These are phyloP conservation scores for Pongo pygmaeus DNA, from an alignment of 2,113 vertebrate species.

Conservation along the genomic window DNA sequence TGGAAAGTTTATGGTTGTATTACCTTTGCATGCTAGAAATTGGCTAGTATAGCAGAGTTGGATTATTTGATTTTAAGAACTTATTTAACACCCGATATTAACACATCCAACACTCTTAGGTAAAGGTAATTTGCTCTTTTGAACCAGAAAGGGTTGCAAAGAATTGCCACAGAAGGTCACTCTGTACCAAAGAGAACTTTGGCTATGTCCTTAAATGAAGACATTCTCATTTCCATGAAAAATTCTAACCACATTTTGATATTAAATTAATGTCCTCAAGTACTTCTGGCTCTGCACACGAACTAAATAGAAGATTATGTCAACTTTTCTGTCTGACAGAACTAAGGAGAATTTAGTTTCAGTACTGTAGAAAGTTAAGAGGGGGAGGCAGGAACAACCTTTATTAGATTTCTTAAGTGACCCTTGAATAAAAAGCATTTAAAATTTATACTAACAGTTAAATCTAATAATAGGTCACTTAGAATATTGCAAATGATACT, in stretches of 20 bases:
- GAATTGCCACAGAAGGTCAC: constrained; percentile 40
- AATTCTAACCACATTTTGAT: background rate
- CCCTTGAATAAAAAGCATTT: background rate
- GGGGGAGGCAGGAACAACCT: background rate
- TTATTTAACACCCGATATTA: constrained; percentile 66
- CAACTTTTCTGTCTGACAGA: background rate
- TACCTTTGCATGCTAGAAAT: background rate
- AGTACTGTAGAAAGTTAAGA: background rate
- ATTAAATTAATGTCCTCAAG: background rate
- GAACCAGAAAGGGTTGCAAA: constrained; percentile 58
- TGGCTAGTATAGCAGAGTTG: constrained; percentile 23
- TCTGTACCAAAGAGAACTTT: background rate
- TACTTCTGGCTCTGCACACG: background rate
- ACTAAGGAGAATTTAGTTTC: background rate
- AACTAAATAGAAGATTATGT: background rate
- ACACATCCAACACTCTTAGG: constrained; percentile 56
- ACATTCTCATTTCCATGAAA: background rate
- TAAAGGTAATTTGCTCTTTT: constrained; percentile 66
- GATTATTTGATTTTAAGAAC: constrained; percentile 62
- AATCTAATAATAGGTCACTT: background rate
- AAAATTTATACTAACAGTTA: background rate
- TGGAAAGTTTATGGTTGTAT: background rate
- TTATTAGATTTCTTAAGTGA: background rate
- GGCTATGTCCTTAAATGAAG: background rate
- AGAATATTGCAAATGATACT: background rate